Evolutionary conservation across 2,797 vertebrate species (phyloP).

Genomic region (Trichosurus vulpecula): DNA sequence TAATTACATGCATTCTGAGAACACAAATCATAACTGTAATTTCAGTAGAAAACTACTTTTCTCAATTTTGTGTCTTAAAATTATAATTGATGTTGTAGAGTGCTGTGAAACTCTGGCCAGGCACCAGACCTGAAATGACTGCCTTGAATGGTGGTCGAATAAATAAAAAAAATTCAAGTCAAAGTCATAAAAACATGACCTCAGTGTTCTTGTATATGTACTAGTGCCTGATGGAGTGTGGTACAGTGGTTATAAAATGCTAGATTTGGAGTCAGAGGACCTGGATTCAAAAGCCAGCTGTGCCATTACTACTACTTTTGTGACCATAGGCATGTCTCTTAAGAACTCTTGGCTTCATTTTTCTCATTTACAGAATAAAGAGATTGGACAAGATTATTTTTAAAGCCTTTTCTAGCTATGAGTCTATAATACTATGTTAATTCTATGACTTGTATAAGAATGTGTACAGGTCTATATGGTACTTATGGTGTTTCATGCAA

Average conservation of each 20-base stretch:
- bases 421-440: background rate
- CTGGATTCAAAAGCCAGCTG: background rate
- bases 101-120: slow-evolving; percentile 12
- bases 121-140: background rate
- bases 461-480: background rate
- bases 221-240: background rate
- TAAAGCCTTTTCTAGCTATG: background rate
- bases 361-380: background rate
- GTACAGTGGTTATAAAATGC: background rate
- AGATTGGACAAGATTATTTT: background rate
- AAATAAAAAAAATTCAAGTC: background rate
- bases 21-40: slow-evolving; percentile 1
- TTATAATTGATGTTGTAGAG: slow-evolving; percentile 5
- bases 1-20: slow-evolving; percentile 35
- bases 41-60: slow-evolving; percentile 32
- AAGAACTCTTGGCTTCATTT: background rate
- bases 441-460: background rate
- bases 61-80: slow-evolving; percentile 17
- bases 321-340: background rate
- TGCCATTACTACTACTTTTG: background rate
- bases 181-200: slow-evolving; percentile 19
- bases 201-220: background rate
- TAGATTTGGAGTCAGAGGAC: background rate
- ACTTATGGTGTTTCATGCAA: background rate
- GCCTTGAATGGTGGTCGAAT: background rate